Evolutionary conservation across 1,140 invertebrate species (phyloP).

Genomic region (Frieseomelitta varia): DNA sequence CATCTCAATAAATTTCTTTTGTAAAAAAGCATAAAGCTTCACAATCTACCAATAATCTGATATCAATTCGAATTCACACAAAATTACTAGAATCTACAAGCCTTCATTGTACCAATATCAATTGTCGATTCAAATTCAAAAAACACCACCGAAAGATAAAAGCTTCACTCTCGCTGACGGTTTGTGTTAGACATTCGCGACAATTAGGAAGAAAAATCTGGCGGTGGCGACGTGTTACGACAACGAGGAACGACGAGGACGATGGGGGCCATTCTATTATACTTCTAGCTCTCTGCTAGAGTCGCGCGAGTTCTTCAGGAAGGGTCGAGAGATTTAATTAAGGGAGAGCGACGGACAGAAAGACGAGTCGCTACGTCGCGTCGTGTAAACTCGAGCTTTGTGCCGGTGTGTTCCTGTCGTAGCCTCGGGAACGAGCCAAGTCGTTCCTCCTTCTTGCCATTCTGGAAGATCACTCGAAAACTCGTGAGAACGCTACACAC

Average conservation of each 20-base stretch:
- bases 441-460: slow-evolving; percentile 56
- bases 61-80: neutral
- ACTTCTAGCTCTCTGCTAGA: slow-evolving; percentile 53
- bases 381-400: slow-evolving; percentile 68
- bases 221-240: slow-evolving; percentile 26
- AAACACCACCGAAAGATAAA: neutral
- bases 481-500: slow-evolving; percentile 64
- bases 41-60: neutral
- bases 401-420: slow-evolving; percentile 33
- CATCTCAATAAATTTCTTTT: too few species aligned
- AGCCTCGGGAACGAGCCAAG: slow-evolving; percentile 57
- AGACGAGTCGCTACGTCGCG: slow-evolving; percentile 66
- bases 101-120: too few species aligned
- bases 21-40: too few species aligned
- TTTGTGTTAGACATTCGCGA: neutral
- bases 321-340: slow-evolving; percentile 74
- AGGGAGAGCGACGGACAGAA: slow-evolving; percentile 67
- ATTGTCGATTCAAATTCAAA: neutral
- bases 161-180: neutral
- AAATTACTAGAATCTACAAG: neutral
- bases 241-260: slow-evolving; percentile 37
- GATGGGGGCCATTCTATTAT: slow-evolving; percentile 36
- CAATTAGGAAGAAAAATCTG: slow-evolving; percentile 45
- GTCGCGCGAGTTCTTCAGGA: slow-evolving; percentile 57
- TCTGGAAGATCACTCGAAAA: slow-evolving; percentile 59